Base-by-base conservation (phyloP, 2,888 invertebrate species). In the Orchesella flavescens region DNA sequence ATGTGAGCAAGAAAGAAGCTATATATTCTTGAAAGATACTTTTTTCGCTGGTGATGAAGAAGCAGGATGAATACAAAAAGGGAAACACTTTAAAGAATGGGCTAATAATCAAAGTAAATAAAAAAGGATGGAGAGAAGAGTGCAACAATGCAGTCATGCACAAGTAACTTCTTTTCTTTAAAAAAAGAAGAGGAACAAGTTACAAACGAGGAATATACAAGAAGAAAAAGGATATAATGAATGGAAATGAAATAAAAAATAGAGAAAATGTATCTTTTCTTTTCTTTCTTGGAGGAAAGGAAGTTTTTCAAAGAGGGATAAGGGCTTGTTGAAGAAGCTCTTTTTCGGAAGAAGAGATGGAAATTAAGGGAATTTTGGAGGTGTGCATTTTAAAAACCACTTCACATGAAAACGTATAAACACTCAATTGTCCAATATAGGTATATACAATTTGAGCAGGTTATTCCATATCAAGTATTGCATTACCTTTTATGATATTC, bases 51-150 rank as follows among this genome's bases (percentile, higher is more conserved):
- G 43, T 44, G 73, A 73, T 43, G 76, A 55, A 43, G 19, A 71
- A 66, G 57, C 57, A 79, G 1, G 19, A 63, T 23, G 24, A 68
- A 68, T 53, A 43, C 34, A 65, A 46, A 24, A 44, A 46, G 55
- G 44, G n/a, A 49, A 34, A 61, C 23, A 55, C 17, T 34, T 69
- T 63, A 61, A 81, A 81, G 81, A 81, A 81, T 81, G 81, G 81
- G 81, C 74, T 74, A 81, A 81, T 81, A 81, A 81, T 81, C 81
- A 81, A 81, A 81, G 81, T 81, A 81, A 81, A 75, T 81, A 69
- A 61, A 75, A 69, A 76, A 65, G 53, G 21, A 46, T 44, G 49
- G 21, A 23, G 24, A 46, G 13, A 63, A 55, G 57, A 61, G 75
- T 75, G 63, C 81, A 81, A 81, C 81, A 81, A 81, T 75, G 81